Evolutionary conservation across 2,113 vertebrate species (phyloP).

Genomic region (Hyla sarda): DNA sequence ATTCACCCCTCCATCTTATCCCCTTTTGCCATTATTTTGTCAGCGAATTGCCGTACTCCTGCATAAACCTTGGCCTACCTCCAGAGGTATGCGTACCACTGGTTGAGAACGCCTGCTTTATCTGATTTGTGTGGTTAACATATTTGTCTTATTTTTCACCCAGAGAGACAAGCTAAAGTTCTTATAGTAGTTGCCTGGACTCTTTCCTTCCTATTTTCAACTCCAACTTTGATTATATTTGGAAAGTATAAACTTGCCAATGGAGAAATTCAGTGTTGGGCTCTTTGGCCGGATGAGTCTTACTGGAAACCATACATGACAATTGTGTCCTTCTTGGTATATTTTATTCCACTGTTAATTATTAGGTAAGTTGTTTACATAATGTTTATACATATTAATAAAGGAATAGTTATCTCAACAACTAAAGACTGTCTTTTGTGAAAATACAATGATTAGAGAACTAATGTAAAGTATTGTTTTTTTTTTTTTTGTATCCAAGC

Average conservation of each 20-base stretch:
- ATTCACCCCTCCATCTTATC: no score
- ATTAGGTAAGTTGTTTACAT: slow-evolving; percentile 72
- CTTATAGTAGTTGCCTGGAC: slow-evolving; percentile 74
- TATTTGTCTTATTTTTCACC: slow-evolving; percentile 61
- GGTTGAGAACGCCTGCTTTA: no score
- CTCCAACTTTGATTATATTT: slow-evolving; percentile 79
- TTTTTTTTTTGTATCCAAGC: no score
- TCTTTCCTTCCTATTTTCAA: slow-evolving; percentile 79
- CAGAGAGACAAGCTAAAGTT: slow-evolving; percentile 78
- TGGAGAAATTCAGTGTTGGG: slow-evolving; percentile 80
- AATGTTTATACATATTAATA: background rate
- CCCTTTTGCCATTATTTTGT: no score
- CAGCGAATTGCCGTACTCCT: no score
- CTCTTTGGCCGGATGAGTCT: slow-evolving; percentile 78
- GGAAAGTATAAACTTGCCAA: slow-evolving; percentile 77
- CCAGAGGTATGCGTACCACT: no score
- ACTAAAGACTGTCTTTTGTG: no score
- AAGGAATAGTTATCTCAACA: background rate
- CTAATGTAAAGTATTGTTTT: no score
- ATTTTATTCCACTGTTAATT: slow-evolving; percentile 79
- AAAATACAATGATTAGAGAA: no score
- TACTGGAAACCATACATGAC: slow-evolving; percentile 82
- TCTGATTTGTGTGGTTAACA: no score
- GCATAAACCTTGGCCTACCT: no score
- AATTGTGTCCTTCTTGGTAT: slow-evolving; percentile 77